Evolutionary conservation across 2,113 vertebrate species (phyloP).

Genomic region (Nothobranchius kuhntae): DNA sequence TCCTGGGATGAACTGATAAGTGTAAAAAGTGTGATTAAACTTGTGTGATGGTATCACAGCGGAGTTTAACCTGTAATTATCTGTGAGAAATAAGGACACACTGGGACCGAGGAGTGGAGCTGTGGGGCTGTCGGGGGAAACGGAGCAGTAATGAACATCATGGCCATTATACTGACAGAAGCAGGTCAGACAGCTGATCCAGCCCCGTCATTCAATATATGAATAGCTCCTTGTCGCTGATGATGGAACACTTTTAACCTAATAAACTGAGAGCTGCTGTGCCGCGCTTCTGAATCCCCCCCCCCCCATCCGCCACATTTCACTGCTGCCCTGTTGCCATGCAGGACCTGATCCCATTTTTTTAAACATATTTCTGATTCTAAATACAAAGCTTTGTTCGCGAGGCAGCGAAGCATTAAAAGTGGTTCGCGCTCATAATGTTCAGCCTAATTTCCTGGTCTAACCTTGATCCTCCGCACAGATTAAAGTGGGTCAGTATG

Average conservation of each 20-base stretch:
- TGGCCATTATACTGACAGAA: constrained; percentile 78
- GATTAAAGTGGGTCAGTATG: constrained; percentile 47
- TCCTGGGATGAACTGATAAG: constrained; percentile 1
- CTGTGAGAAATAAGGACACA: constrained; percentile 53
- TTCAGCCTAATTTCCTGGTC: constrained; percentile 62
- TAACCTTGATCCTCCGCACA: constrained; percentile 48
- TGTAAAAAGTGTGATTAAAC: constrained; percentile 67
- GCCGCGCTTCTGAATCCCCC: constrained; percentile 50
- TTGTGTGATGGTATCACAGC: constrained; percentile 39
- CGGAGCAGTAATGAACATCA: constrained; percentile 72
- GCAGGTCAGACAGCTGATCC: constrained; percentile 78
- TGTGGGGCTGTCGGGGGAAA: constrained; percentile 44
- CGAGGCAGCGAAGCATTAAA: constrained; percentile 57
- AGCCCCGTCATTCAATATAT: constrained; percentile 76
- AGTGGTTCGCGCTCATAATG: constrained; percentile 53
- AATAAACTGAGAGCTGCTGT: constrained; percentile 66
- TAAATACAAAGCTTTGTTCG: constrained; percentile 55
- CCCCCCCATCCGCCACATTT: constrained; percentile 44
- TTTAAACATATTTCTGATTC: constrained; percentile 41
- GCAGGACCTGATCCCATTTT: constrained; percentile 49
- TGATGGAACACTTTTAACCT: constrained; percentile 78
- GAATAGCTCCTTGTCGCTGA: constrained; percentile 70
- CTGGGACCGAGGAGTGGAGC: constrained; percentile 47
- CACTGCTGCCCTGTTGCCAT: constrained; percentile 55
- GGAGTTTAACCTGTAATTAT: constrained; percentile 61